Evolutionary conservation across 2,888 invertebrate genomes (phyloP).

Genomic region (Sericinus montela): DNA sequence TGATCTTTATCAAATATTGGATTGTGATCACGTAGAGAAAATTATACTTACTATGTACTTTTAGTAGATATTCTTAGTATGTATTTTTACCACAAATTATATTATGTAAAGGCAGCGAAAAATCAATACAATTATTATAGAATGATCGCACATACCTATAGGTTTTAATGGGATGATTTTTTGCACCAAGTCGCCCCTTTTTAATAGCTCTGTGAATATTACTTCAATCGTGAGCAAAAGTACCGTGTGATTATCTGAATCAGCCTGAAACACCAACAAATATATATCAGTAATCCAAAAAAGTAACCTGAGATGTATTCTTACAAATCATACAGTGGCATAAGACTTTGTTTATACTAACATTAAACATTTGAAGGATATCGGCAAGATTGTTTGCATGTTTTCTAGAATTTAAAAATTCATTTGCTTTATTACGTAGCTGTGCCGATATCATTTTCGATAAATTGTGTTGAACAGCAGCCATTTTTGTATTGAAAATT

Average conservation of each 20-base stretch:
- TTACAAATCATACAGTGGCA: conserved; percentile 20
- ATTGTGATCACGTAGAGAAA: too few relatives aligned
- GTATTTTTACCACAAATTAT: too few relatives aligned
- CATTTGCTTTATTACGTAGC: conserved; percentile 83
- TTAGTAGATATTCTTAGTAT: too few relatives aligned
- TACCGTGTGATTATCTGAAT: conserved; percentile 71
- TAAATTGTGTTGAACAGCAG: conserved; percentile 60
- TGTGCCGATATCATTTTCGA: conserved; percentile 82
- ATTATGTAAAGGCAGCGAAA: conserved; percentile 23
- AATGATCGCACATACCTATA: conserved; percentile 53
- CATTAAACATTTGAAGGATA: conserved; percentile 84
- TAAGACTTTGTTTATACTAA: conserved; percentile 33
- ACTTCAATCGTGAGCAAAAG: conserved; percentile 84
- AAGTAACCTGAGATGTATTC: conserved; percentile 34
- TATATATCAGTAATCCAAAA: conserved; percentile 37
- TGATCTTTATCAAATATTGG: too few relatives aligned
- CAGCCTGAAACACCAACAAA: conserved; percentile 53
- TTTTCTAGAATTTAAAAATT: conserved; percentile 83
- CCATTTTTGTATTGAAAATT: conserved; percentile 73
- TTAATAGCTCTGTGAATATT: conserved; percentile 84
- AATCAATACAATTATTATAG: conserved; percentile 43
- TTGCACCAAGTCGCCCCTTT: conserved; percentile 82
- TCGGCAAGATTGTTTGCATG: conserved; percentile 83
- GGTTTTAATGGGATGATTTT: conserved; percentile 80
- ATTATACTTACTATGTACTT: too few relatives aligned